Percentiles rank a stretch among this genome's conserved stretches.
These are phyloP conservation scores for Trogon melanurus DNA, from an alignment of 2,113 vertebrate species.

Conservation along the genomic window DNA sequence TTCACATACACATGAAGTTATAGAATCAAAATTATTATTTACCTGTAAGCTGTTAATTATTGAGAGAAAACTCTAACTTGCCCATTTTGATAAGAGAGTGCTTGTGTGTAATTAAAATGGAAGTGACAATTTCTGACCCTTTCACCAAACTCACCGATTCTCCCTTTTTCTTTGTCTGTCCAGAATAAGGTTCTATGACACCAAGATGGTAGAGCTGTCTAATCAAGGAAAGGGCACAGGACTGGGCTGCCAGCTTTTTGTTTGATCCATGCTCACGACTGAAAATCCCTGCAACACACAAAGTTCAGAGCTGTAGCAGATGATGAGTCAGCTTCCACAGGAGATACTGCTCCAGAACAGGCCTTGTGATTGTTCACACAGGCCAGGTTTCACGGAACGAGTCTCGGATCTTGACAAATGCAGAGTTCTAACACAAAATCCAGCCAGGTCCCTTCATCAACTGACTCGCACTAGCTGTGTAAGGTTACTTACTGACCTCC, in stretches of 20 bases:
- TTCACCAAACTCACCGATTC: constrained; percentile 81
- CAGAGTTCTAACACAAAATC: neutral
- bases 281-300: constrained; percentile 82
- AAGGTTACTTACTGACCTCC: neutral
- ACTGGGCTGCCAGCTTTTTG: constrained; percentile 96
- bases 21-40: neutral
- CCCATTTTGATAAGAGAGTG: neutral
- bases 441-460: neutral
- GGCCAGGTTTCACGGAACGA: neutral
- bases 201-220: constrained; percentile 94
- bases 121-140: neutral
- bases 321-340: neutral
- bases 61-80: neutral
- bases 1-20: neutral
- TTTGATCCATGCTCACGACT: constrained; percentile 95
- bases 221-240: constrained; percentile 92
- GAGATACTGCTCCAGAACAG: neutral
- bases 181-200: constrained; percentile 90
- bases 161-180: constrained; percentile 92
- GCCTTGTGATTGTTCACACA: neutral
- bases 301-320: neutral
- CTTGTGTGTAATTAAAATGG: neutral
- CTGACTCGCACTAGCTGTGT: neutral
- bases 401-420: neutral
- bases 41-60: neutral